Base-by-base conservation (phyloP, 2,797 vertebrate species). In the Aphelocoma californica region DNA sequence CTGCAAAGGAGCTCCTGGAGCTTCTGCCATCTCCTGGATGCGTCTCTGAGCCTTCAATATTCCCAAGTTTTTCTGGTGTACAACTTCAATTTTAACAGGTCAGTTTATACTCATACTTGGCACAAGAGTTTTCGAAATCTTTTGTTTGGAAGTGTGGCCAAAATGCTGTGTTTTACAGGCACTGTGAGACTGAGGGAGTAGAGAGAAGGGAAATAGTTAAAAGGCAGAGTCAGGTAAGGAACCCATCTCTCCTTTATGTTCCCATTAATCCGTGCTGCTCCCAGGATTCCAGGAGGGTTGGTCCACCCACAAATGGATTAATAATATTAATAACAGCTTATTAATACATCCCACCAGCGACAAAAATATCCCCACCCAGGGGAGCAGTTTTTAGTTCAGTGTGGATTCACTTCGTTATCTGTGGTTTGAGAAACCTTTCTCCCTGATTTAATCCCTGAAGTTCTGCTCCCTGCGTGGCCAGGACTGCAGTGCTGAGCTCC, bases 371-470 rank as follows among this genome's bases (percentile, higher is more conserved):
- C 57, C 72, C 40, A 9, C 15, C 3, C 20, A 29, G 70, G 28
- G 47, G n/a, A 77, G 81, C 34, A 24, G 3, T 23, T 51, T n/a
- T 66, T 18, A 4, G 10, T 36, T 32, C 4, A 0, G 7, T 25
- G 10, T 4, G 51, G 62, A 12, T 32, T 4, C 12, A 0, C 16
- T 36, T 47, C 1, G 3, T 48, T 42, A 7, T 25, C 29, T 21
- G n/a, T 56, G 26, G 12, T 32, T 31, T 31, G 44, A 40, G 58
- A 29, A 80, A 14, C 60, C 4, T 3, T 23, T 31, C 15, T 62
- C n/a, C 53, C 56, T 61, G 6, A 0, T 80, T 78, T 90, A 5
- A 7, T 14, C 36, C 60, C 85, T 57, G 47, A 8, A 81, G 31
- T 71, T 64, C 42, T 23, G 1, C 51, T 69, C 3, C 1, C 57